These are phyloP conservation scores for Psittacula echo DNA, from an alignment of 2,797 vertebrate genomes.

Conservation along the genomic window DNA sequence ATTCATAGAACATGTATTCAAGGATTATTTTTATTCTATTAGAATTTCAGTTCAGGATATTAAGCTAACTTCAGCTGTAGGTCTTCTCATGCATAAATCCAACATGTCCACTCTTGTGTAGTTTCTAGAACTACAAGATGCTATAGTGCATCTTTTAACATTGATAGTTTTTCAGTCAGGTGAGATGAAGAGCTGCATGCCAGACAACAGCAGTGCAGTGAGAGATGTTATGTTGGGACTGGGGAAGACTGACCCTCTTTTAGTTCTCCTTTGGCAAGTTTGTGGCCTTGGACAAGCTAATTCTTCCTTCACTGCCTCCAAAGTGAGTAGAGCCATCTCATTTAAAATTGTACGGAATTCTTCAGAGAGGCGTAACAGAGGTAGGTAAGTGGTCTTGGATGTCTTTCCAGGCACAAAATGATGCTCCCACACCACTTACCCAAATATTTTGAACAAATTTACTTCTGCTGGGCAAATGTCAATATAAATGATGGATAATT, in stretches of 20 bases:
- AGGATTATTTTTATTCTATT: neutral
- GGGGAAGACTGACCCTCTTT: neutral
- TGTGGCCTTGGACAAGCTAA: neutral
- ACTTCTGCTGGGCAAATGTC: neutral
- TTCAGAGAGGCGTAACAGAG: neutral
- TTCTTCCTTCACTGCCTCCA: neutral
- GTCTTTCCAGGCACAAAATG: neutral
- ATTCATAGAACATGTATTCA: neutral
- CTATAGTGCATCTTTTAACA: neutral
- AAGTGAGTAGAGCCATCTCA: neutral
- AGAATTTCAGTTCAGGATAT: neutral
- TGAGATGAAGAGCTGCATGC: neutral
- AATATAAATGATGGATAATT: neutral
- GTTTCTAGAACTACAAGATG: neutral
- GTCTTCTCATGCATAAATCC: neutral
- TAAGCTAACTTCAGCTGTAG: neutral
- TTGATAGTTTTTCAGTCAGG: neutral
- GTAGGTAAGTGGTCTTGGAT: neutral
- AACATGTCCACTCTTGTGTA: neutral
- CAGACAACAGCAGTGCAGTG: fast-evolving
- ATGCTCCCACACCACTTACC: neutral
- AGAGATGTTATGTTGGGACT: neutral
- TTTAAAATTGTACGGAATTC: neutral
- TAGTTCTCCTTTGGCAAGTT: neutral
- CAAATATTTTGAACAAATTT: neutral